phyloP scores from a whole-genome alignment of 2,113 vertebrate species.

The Lagenorhynchus albirostris region DNA sequence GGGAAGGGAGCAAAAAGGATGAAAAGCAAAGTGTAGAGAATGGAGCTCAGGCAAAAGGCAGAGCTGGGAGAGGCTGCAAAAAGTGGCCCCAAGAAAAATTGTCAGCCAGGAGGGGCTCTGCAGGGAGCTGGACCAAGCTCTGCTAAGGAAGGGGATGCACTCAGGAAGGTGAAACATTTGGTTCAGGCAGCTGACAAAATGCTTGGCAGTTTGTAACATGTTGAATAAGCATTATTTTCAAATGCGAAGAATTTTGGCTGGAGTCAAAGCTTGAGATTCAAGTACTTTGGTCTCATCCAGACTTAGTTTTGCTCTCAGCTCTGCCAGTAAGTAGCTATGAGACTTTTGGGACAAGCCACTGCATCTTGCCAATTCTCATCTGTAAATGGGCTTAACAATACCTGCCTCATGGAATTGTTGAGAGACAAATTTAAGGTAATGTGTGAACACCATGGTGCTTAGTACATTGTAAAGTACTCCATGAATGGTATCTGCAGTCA shows the following conservation, averaged over 20 bases:
- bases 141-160: neutral
- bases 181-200: neutral
- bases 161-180: neutral
- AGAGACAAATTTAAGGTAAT: neutral
- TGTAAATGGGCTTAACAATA: neutral
- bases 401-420: neutral
- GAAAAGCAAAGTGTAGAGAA: rapidly evolving
- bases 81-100: neutral
- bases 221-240: neutral
- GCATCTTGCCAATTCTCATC: neutral
- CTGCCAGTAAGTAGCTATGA: neutral
- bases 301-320: neutral
- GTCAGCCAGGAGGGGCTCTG: neutral
- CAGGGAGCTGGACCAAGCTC: neutral
- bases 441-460: neutral
- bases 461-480: neutral
- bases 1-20: neutral
- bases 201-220: neutral
- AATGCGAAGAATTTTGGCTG: neutral
- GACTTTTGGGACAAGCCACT: neutral
- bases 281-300: neutral
- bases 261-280: neutral
- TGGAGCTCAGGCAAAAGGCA: neutral
- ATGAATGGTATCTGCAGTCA: neutral
- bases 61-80: neutral